phyloP scores from a whole-genome alignment of 2,888 invertebrate species.

The Agonum fuliginosum region DNA sequence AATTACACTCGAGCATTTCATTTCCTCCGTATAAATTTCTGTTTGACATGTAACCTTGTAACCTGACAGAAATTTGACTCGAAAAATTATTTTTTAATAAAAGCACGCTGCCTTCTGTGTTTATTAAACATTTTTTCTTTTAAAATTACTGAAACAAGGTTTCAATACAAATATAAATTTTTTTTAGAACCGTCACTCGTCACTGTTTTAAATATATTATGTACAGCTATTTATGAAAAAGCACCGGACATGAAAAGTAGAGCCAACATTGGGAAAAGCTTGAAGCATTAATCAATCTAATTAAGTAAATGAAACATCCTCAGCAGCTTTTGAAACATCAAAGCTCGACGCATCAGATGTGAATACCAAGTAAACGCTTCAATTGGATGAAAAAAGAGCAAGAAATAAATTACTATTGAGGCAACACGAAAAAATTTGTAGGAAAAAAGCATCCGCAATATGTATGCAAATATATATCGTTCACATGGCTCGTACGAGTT shows the following conservation, averaged over 20 bases:
- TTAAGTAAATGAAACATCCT: not conserved
- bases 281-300: conserved; percentile 1
- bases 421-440: not conserved
- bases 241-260: not conserved
- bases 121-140: no score
- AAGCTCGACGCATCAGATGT: not conserved
- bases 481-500: conserved; percentile 30
- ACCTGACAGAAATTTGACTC: no score
- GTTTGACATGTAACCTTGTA: no score
- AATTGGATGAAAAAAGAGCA: not conserved
- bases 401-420: conserved; percentile 16
- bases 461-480: conserved; percentile 48
- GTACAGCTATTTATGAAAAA: no score
- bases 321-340: conserved; percentile 24
- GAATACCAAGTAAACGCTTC: not conserved
- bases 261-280: not conserved
- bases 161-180: no score
- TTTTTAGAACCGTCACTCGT: no score
- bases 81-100: no score
- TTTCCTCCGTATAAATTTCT: no score
- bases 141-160: no score
- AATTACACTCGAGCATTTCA: no score
- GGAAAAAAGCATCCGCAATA: conserved; percentile 22
- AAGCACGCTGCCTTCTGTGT: no score
- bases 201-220: no score